Evolutionary conservation across 2,113 vertebrate species (phyloP), one percentile per base, ranked within the genome.

Genomic region (Aplodontia rufa): DNA sequence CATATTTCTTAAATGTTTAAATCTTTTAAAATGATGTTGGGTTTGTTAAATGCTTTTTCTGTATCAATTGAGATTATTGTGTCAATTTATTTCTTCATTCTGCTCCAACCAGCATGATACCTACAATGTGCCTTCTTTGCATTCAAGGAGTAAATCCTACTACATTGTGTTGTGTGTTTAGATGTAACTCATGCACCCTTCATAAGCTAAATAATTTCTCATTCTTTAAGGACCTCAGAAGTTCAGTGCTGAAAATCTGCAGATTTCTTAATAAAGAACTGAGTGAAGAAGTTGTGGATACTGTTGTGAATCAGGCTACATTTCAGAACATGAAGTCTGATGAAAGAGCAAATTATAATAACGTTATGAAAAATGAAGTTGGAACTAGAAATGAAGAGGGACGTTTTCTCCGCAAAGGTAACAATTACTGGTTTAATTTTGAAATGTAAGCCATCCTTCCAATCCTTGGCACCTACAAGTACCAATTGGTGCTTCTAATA

Each of bases 281-380:
- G 47, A 97, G 95, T 45, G 97, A 98, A 35, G 51, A 93, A 30
- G 93, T 92, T 8, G 19, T 97, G 6, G 96, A 98, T 85, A 37
- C 42, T 42, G 93, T 98, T 53, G 96, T 98, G 74, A 83, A 97
- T 28, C 76, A 53, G n/a, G 76, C 96, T 53, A 88, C 87, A 11
- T 97, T 97, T 12, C 66, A 96, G 58, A 94, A 97, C 49, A 98
- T 94, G 97, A 98, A 98, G 96, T 49, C 47, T 17, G 80, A 98
- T 87, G 86, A 96, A 16, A 91, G 85, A 78, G 96, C 95, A 90
- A 98, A 98, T 84, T 93, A 86, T 35, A 79, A 97, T 4, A 0
- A 30, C 6, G 5, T 84, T 35, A 2, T 55, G 55, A 76, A 74
- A 3, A 20, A 72, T 0, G 0, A 62, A 3, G 1, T 81, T 28